Evolutionary conservation across 2,888 invertebrate genomes (phyloP), one percentile per base, ranked within the genome.

Genomic region (Drosophila fulvimacula): DNA sequence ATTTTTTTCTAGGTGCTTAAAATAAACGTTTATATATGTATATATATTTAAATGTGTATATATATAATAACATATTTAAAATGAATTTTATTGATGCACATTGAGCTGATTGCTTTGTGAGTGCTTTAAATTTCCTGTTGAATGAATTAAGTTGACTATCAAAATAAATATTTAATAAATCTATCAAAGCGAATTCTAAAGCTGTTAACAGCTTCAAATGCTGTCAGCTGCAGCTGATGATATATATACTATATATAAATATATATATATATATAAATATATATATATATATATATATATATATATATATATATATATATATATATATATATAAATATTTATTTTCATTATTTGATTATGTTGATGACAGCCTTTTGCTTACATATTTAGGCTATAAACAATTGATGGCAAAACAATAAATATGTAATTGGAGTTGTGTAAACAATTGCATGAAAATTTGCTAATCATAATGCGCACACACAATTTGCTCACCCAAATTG

Each of bases 401-500:
- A 73, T 76, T 42, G 60, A 56, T 49, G 38, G 36, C 34, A 24
- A 44, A 56, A 62, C 36, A 49, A 27, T 36, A 52, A 69, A 73
- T 41, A 38, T 58, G 39, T 61, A 58, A 53, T 51, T 48, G 30
- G 48, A 58, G 66, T 55, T 55, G 52, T 44, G 56, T 59, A 56
- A 74, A 58, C 46, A 56, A 60, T 74, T 76, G 53, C 57, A 24
- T 34, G n/a, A 69, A 61, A 63, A 64, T 79, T 73, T 51, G 51
- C 58, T 74, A 78, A 76, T 69, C 79, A 78, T 64, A 78, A 63
- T 30, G 30, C 61, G 60, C 69, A 69, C 60, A 76, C 41, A 76
- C 75, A 75, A 75, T 73, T 75, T 78, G 59, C 59, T 57, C 51
- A 78, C 67, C 56, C 58, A 75, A 62, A 56, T 71, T 76, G 36